phyloP scores from a whole-genome alignment of 2,797 vertebrate genomes.

The Lutjanus argentimaculatus region DNA sequence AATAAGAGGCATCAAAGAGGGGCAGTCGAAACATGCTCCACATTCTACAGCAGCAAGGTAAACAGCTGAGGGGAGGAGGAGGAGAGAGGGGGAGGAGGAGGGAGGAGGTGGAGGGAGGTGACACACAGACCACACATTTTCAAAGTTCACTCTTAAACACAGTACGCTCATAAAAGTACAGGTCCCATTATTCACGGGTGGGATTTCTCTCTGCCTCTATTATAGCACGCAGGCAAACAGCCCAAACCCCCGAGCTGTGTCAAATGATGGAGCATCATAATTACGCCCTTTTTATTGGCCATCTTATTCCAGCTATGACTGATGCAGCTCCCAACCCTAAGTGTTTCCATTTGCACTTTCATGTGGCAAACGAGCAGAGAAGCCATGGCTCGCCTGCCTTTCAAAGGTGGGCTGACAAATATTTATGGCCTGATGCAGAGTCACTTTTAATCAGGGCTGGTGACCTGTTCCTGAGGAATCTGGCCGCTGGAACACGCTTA shows the following conservation, averaged over 20 bases:
- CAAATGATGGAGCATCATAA: slow-evolving; percentile 89
- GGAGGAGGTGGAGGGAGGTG: slow-evolving; percentile 55
- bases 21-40: slow-evolving; percentile 60
- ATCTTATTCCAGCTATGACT: slow-evolving; percentile 88
- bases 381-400: slow-evolving; percentile 82
- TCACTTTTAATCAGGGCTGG: slow-evolving; percentile 85
- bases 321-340: slow-evolving; percentile 86
- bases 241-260: slow-evolving; percentile 82
- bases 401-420: slow-evolving; percentile 89
- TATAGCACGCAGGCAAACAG: slow-evolving; percentile 74
- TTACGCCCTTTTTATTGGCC: slow-evolving; percentile 88
- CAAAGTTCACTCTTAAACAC: slow-evolving; percentile 85
- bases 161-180: slow-evolving; percentile 80
- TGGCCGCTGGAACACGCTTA: slow-evolving; percentile 81
- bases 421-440: slow-evolving; percentile 85
- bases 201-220: slow-evolving; percentile 75
- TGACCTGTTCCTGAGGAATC: slow-evolving; percentile 83
- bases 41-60: slow-evolving; percentile 74
- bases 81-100: slow-evolving; percentile 12
- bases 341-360: slow-evolving; percentile 89
- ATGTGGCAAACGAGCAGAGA: slow-evolving; percentile 83
- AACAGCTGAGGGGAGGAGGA: slow-evolving; percentile 67
- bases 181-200: slow-evolving; percentile 86
- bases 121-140: slow-evolving; percentile 87
- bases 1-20: slow-evolving; percentile 59